phyloP scores from a whole-genome alignment of 1,140 invertebrate genomes.

The Bombus pascuorum region DNA sequence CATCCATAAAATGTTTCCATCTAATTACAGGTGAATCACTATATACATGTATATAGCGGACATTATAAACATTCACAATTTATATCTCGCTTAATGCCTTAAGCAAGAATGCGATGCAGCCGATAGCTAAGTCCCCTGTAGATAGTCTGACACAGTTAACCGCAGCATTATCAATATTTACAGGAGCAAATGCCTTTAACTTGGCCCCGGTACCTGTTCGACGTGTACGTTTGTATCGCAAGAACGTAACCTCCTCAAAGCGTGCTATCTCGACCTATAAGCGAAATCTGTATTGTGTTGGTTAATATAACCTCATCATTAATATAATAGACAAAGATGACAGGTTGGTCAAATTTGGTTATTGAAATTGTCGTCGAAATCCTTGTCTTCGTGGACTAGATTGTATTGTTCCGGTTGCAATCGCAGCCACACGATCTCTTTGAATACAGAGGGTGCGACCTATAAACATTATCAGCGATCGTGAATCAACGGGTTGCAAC shows the following conservation, averaged over 20 bases:
- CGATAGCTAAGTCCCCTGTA: not conserved
- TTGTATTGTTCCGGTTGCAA: not conserved
- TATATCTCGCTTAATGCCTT: not conserved
- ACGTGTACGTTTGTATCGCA: conserved; percentile 2
- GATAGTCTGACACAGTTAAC: not conserved
- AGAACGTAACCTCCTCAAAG: not conserved
- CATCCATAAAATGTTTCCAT: not conserved
- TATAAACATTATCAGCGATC: conserved; percentile 1
- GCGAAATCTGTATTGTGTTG: not conserved
- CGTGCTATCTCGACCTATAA: not conserved
- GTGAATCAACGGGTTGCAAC: not conserved
- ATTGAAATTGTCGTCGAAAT: conserved; percentile 34
- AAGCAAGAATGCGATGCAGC: not conserved
- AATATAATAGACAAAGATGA: conserved; percentile 4
- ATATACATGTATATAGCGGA: not conserved
- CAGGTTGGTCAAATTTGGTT: not conserved
- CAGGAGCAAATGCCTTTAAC: conserved; percentile 16
- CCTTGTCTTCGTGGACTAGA: not conserved
- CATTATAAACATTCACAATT: not conserved
- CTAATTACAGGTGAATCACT: not conserved
- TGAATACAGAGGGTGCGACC: not conserved
- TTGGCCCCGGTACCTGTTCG: not conserved
- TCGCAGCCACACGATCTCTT: not conserved
- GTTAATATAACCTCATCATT: conserved; percentile 14
- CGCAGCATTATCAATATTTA: conserved; percentile 19